Conservation (phyloP, 2,113 vertebrate species). For the Dasyprocta punctata region DNA sequence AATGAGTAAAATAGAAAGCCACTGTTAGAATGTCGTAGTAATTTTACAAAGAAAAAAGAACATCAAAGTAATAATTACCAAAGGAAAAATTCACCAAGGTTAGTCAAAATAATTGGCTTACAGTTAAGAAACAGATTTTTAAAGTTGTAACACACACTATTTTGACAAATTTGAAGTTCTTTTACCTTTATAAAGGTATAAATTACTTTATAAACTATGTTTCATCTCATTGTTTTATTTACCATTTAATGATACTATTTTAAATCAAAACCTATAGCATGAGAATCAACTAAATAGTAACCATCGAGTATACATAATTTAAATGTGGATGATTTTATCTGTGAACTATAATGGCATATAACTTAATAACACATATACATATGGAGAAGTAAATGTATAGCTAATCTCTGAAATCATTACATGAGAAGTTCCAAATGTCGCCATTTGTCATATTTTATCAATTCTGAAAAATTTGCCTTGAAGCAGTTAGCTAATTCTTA, state of each 20-base stretch:
- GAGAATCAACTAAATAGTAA: background rate
- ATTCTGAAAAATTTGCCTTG: background rate
- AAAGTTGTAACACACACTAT: background rate
- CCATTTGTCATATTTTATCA: background rate
- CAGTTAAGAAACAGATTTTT: background rate
- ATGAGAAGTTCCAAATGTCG: background rate
- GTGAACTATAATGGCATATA: background rate
- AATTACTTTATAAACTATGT: background rate
- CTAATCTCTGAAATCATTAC: background rate
- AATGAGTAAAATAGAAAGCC: background rate
- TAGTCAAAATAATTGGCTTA: background rate
- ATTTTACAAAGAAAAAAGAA: background rate
- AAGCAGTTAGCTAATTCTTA: background rate
- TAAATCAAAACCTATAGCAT: background rate
- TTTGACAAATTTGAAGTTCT: background rate
- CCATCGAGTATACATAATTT: background rate
- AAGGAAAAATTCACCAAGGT: background rate
- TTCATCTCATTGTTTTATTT: background rate
- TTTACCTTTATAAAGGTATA: background rate
- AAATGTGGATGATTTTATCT: background rate
- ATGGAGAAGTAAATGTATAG: background rate
- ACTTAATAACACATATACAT: background rate
- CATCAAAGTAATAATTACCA: background rate
- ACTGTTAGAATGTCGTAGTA: background rate
- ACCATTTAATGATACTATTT: background rate